Percentiles rank a stretch among this genome's conserved stretches.
phyloP scores from a whole-genome alignment of 2,888 invertebrate species.

The Aquatica leii region DNA sequence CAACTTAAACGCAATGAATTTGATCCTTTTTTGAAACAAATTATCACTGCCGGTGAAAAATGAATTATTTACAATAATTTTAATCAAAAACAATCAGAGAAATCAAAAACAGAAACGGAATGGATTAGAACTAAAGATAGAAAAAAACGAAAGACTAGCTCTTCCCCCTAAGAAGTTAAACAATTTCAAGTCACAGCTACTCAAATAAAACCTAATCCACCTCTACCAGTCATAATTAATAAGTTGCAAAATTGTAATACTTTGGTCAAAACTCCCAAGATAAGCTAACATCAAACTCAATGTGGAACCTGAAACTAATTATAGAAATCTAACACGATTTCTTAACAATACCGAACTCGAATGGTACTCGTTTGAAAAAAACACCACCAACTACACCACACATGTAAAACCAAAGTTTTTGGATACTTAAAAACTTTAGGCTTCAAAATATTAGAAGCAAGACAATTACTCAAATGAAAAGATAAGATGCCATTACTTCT shows the following conservation, averaged over 20 bases:
- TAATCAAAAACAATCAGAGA: no score
- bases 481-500: constrained; percentile 17
- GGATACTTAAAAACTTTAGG: constrained; percentile 10
- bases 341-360: constrained; percentile 18
- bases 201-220: constrained; percentile 8
- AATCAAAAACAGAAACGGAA: no score
- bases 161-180: constrained; percentile 12
- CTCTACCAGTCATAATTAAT: constrained; percentile 11
- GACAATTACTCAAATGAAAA: constrained; percentile 13
- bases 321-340: constrained; percentile 18
- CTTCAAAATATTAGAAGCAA: constrained; percentile 13
- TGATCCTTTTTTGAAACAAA: no score
- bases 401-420: constrained; percentile 16
- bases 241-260: constrained; percentile 3
- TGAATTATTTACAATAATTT: no score
- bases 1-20: no score
- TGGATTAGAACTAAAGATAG: no score
- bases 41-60: no score
- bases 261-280: no score
- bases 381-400: constrained; percentile 13
- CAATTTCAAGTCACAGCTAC: constrained; percentile 1
- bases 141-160: constrained; percentile 17
- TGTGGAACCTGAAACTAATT: constrained; percentile 15
- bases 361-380: constrained; percentile 20
- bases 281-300: constrained; percentile 15